These are phyloP conservation scores for Fundulus diaphanus DNA, from an alignment of 2,797 vertebrate genomes.

Conservation along the genomic window DNA sequence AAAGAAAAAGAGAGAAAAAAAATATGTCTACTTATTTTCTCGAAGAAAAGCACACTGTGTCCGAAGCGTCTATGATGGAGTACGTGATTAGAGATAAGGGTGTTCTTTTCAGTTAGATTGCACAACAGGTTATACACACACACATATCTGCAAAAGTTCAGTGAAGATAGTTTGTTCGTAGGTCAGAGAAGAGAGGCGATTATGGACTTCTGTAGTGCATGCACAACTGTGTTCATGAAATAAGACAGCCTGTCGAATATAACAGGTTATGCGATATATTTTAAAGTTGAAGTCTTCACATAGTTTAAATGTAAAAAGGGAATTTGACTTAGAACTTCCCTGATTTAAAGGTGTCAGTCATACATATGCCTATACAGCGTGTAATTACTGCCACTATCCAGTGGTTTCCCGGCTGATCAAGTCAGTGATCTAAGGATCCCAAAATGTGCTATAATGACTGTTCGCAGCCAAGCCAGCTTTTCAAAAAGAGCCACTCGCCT, in stretches of 20 bases:
- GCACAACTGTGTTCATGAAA: neutral
- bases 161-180: constrained; percentile 31
- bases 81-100: constrained; percentile 51
- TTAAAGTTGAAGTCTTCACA: neutral
- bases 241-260: constrained; percentile 10
- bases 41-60: constrained; percentile 39
- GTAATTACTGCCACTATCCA: constrained; percentile 22
- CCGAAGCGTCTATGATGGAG: constrained; percentile 18
- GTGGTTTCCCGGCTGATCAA: constrained; percentile 32
- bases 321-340: neutral
- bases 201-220: constrained; percentile 23
- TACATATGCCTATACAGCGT: constrained; percentile 10
- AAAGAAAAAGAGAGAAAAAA: constrained; percentile 12
- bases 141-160: constrained; percentile 14
- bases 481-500: constrained; percentile 1
- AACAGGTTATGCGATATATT: neutral
- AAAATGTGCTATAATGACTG: constrained; percentile 43
- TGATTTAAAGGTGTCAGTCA: constrained; percentile 18
- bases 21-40: neutral
- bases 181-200: constrained; percentile 25
- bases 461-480: constrained; percentile 11
- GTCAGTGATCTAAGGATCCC: constrained; percentile 46
- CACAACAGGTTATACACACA: constrained; percentile 26
- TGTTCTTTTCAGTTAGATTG: constrained; percentile 45
- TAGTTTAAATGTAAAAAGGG: neutral